Evolutionary conservation across 2,888 invertebrate species (phyloP), one percentile per base, ranked within the genome.

Genomic region (Eledona agricola): DNA sequence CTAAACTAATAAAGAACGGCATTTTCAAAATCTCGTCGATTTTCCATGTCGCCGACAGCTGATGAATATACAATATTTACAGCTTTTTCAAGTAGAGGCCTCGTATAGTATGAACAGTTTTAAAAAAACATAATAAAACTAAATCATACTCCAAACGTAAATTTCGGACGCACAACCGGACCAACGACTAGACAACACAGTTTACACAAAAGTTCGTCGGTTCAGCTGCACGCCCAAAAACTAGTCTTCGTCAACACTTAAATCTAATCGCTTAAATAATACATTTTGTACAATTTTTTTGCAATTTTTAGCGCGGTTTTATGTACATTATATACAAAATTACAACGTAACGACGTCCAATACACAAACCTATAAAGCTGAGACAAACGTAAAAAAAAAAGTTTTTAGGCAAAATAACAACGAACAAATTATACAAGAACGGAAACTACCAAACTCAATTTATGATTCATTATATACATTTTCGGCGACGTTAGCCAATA

Each of bases 41-140:
- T 60, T 55, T 54, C 51, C 23, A 52, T 61, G 50, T 58, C 56
- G 58, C 59, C 45, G 57, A 58, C 56, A 70, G 71, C 73, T 69
- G 71, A 73, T 70, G 69, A 73, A 72, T 72, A 71, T 74, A 74
- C 71, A 72, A 72, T 73, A 74, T 73, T 71, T 75, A 74, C 74
- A 75, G 70, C 70, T 67, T 59, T 58, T 9, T 37, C 19, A 34
- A 12, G 26, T 29, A 52, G 52, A 57, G 55, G 59, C 56, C 58
- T 58, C 58, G 58, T 43, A 55, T 37, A 58, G 63, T 57, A 60
- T 55, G 52, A 63, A 58, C 37, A 54, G 57, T 57, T 59, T 59
- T 55, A 57, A 57, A 29, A n/a, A 45, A 29, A 58, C 51, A 56
- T 58, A 60, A 40, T 57, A 62, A 59, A 60, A 63, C 57, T 50